Evolutionary conservation across 2,888 invertebrate genomes (phyloP).

Genomic region (Drosophila macrothrix): DNA sequence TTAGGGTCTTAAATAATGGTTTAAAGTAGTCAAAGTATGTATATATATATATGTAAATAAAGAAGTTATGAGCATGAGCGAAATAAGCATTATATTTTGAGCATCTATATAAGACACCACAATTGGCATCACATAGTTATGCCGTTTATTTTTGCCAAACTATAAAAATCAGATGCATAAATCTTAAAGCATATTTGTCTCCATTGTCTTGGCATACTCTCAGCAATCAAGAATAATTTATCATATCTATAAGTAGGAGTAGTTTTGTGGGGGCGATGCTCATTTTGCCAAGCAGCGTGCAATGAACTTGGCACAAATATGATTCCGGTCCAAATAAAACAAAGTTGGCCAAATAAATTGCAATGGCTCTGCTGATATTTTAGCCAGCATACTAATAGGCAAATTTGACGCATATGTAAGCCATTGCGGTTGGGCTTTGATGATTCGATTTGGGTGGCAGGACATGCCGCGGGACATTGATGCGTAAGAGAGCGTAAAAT

Average conservation of each 20-base stretch:
- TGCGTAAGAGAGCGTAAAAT: slow-evolving; percentile 76
- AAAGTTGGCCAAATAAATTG: slow-evolving; percentile 43
- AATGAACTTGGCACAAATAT: slow-evolving; percentile 57
- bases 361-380: slow-evolving; percentile 20
- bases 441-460: slow-evolving; percentile 53
- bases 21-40: neutral
- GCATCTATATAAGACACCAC: neutral
- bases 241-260: slow-evolving; percentile 58
- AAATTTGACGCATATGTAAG: slow-evolving; percentile 52
- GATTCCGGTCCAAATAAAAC: slow-evolving; percentile 3
- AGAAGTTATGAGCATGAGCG: neutral
- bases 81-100: neutral
- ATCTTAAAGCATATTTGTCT: slow-evolving; percentile 63
- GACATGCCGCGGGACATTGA: slow-evolving; percentile 54
- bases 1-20: neutral
- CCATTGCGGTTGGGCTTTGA: slow-evolving; percentile 70
- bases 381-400: slow-evolving; percentile 24
- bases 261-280: slow-evolving; percentile 64
- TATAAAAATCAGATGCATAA: slow-evolving; percentile 60
- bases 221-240: slow-evolving; percentile 66
- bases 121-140: slow-evolving; percentile 34
- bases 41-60: neutral
- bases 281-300: slow-evolving; percentile 67
- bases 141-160: slow-evolving; percentile 38
- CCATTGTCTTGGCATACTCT: slow-evolving; percentile 58